Conservation (phyloP, 2,113 vertebrate genomes). For the Platichthys stellatus region DNA sequence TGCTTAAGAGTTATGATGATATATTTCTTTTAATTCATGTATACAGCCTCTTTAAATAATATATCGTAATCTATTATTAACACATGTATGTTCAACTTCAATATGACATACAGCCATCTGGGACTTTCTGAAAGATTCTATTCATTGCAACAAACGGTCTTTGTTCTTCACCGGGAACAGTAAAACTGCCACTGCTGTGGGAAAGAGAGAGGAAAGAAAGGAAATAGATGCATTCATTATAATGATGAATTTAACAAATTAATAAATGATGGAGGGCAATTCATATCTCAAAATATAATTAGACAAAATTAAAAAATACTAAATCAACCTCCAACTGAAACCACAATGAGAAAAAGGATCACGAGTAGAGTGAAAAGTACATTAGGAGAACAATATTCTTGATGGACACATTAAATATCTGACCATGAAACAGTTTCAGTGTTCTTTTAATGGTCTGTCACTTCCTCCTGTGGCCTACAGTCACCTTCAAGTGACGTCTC, state of each 20-base stretch:
- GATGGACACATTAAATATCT: conserved; percentile 7
- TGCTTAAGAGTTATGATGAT: too few species aligned
- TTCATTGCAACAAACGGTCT: conserved; percentile 12
- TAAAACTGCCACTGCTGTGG: background rate
- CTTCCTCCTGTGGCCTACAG: conserved; percentile 11
- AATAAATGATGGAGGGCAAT: conserved; percentile 11
- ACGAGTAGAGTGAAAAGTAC: background rate
- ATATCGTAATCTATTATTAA: too few species aligned
- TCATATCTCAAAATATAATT: conserved; percentile 15
- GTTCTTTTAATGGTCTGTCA: background rate
- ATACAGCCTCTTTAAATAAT: too few species aligned
- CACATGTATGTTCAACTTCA: conserved; percentile 3
- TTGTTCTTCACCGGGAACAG: conserved; percentile 11
- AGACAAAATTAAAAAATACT: background rate
- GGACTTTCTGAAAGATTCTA: conserved; percentile 27
- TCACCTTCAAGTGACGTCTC: conserved; percentile 43
- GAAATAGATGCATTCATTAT: conserved; percentile 21
- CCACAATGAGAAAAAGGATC: background rate
- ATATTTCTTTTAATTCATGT: too few species aligned
- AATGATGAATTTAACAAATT: conserved; percentile 10
- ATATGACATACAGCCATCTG: conserved; percentile 8
- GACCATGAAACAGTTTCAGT: background rate
- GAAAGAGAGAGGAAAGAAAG: conserved; percentile 18
- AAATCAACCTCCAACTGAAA: conserved; percentile 9
- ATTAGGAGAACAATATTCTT: background rate